Evolutionary conservation across 2,888 invertebrate species (phyloP), one percentile per base, ranked within the genome.

Genomic region (Pristionchus fissidentatus): DNA sequence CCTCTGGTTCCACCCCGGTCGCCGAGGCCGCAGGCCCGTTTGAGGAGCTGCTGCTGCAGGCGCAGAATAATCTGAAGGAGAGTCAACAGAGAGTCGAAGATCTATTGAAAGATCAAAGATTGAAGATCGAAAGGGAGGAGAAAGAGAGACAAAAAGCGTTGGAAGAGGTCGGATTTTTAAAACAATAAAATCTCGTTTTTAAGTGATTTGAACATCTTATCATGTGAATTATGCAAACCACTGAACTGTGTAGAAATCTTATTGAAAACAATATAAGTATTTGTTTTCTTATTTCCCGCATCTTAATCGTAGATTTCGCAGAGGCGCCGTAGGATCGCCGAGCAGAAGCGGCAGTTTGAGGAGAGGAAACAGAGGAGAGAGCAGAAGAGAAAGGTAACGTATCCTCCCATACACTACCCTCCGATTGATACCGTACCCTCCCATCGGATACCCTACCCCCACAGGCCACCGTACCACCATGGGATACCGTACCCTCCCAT

Each of bases 51-150:
- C 46, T 75, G 29, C 43, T 46, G 35, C 55, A 78, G 35, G 60
- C 60, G 7, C 80, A 80, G 35, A n/a, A 43, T 26, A 29, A 29
- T 8, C 41, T 82, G 49, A 35, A 49, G 38, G 19, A 82, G 82
- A 82, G 70, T 19, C 38, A 82, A 46, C 19, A 49, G 13, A 22
- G 82, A 13, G 49, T 70, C 29, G 82, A 82, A 29, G n/a, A 70
- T 7, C 70, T 52, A 35, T n/a, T 70, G 66, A 70, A 70, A 46
- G 52, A 70, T 35, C 43, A 82, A 52, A 79, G 79, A 52, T 43
- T 41, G 82, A 70, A 82, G 70, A 43, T 41, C 35, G 82, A 81
- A 13, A 8, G 62, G 13, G 60, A 60, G 43, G 46, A 60, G 81
- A 52, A 43, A 62, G 62, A 81, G 52, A 81, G 62, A 43, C 29